phyloP scores from a whole-genome alignment of 2,797 vertebrate genomes.

The Chaetophractus vellerosus region DNA sequence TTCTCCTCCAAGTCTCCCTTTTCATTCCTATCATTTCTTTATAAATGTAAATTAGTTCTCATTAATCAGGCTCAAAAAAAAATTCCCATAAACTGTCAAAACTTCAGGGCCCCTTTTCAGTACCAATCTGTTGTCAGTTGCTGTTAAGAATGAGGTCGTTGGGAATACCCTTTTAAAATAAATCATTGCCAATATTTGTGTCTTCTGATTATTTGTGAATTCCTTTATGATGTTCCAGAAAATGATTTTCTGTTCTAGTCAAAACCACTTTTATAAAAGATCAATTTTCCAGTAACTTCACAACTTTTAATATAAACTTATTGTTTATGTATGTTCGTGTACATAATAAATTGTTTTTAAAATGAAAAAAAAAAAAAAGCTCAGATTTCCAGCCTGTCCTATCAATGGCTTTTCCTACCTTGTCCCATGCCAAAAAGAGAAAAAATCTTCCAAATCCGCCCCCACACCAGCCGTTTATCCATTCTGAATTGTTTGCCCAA shows the following conservation, averaged over 20 bases:
- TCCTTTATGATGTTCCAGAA: not conserved
- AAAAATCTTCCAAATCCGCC: not conserved
- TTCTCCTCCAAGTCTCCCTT: not conserved
- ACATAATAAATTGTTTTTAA: no score
- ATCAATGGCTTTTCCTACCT: not conserved
- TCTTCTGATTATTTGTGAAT: not conserved
- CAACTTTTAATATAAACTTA: no score
- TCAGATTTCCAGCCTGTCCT: not conserved
- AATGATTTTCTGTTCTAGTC: not conserved
- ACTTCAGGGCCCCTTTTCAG: not conserved
- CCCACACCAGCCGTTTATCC: not conserved
- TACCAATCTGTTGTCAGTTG: not conserved
- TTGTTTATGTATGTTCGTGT: no score
- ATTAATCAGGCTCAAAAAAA: not conserved
- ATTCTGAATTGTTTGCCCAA: no score
- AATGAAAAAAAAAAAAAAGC: not conserved
- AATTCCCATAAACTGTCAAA: not conserved
- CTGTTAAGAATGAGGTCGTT: not conserved
- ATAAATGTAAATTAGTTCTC: not conserved
- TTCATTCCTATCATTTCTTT: conserved; percentile 1
- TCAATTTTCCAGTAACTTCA: not conserved
- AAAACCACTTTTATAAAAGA: not conserved
- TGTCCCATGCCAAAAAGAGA: not conserved
- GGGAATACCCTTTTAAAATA: not conserved
- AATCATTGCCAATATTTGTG: not conserved